Evolutionary conservation across 2,113 vertebrate species (phyloP).

Genomic region (Parotia lawesii): DNA sequence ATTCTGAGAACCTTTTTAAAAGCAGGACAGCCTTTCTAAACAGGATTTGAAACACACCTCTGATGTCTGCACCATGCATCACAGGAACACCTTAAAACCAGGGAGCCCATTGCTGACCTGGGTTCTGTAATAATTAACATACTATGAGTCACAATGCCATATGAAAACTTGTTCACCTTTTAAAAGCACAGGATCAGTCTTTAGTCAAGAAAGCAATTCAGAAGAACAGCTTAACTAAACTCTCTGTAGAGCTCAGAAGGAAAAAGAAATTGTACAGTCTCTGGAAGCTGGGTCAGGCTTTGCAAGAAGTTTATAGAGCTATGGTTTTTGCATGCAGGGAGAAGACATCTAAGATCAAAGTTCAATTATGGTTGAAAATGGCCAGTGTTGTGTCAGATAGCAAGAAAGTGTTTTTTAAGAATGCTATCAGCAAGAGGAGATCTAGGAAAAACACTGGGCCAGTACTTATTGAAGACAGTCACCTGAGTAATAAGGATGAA

Average conservation of each 20-base stretch:
- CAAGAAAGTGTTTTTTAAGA: background rate
- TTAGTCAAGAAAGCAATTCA: background rate
- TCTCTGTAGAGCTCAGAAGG: background rate
- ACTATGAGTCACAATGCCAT: background rate
- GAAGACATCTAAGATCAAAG: background rate
- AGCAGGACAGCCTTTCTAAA: background rate
- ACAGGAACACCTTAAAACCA: background rate
- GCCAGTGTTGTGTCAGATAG: background rate
- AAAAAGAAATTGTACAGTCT: background rate
- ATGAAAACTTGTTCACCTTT: background rate
- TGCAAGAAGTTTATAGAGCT: background rate
- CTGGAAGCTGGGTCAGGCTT: background rate
- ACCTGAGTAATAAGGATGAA: background rate
- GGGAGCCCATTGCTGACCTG: background rate
- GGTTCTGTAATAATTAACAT: background rate
- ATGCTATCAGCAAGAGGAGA: background rate
- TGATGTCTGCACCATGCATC: background rate
- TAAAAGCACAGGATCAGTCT: background rate
- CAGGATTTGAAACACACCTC: background rate
- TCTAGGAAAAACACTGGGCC: background rate
- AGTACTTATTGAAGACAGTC: background rate
- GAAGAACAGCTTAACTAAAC: background rate
- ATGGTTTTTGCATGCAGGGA: background rate
- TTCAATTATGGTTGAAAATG: background rate
- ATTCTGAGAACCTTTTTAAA: background rate